These are phyloP conservation scores for Pilophorus perplexus DNA, from an alignment of 2,888 invertebrate species.

Conservation along the genomic window DNA sequence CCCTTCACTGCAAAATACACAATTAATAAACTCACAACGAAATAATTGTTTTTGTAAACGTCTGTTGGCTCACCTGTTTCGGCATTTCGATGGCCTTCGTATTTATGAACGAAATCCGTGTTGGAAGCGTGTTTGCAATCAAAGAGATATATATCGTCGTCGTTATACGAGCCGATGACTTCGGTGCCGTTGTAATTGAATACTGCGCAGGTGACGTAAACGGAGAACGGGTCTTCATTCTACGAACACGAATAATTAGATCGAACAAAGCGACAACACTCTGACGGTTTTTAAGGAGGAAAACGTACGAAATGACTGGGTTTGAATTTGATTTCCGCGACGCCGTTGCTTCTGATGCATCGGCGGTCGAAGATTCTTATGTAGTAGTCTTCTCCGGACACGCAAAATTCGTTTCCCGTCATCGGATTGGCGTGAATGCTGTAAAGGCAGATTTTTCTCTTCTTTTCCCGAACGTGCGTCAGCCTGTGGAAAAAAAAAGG, in stretches of 20 bases:
- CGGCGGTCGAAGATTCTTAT: conserved; percentile 75
- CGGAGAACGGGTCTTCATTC: conserved; percentile 41
- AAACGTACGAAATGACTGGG: conserved; percentile 59
- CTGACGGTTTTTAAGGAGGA: neutral
- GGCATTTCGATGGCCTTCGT: conserved; percentile 68
- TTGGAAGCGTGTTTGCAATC: conserved; percentile 59
- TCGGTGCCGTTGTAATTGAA: conserved; percentile 90
- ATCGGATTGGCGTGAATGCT: conserved; percentile 83
- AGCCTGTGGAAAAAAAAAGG: conserved; percentile 48
- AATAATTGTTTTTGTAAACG: neutral
- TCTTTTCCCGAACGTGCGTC: conserved; percentile 55
- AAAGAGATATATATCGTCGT: conserved; percentile 88
- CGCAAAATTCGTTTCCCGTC: conserved; percentile 72
- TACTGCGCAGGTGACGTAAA: conserved; percentile 81
- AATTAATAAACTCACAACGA: neutral
- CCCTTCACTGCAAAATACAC: conserved; percentile 67
- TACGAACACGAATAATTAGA: conserved; percentile 34
- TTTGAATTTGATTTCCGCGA: conserved; percentile 62
- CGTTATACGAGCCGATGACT: conserved; percentile 89
- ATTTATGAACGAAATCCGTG: conserved; percentile 57
- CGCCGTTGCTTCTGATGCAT: conserved; percentile 52
- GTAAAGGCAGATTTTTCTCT: conserved; percentile 73
- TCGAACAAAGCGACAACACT: neutral
- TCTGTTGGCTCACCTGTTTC: conserved; percentile 57
- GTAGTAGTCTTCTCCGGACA: conserved; percentile 77